Conservation (phyloP, 2,888 invertebrate species). For the Linnaemya vulpina region DNA sequence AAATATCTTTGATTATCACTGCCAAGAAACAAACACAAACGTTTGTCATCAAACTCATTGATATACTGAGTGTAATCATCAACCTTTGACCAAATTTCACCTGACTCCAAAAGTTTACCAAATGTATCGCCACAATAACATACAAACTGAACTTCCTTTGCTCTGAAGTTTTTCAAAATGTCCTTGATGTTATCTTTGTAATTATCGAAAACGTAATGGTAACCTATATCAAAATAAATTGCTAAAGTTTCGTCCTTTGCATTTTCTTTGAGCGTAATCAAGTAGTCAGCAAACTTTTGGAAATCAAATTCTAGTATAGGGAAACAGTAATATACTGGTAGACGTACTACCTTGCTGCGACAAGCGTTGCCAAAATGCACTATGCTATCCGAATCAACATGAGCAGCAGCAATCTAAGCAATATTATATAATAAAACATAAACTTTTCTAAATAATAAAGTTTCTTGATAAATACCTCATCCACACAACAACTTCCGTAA, state of each 20-base stretch:
- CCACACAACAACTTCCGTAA: constrained; percentile 89
- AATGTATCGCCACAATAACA: constrained; percentile 49
- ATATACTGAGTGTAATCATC: constrained; percentile 48
- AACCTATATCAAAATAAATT: constrained; percentile 88
- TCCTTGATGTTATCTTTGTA: constrained; percentile 34
- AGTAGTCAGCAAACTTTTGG: constrained; percentile 80
- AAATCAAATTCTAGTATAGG: constrained; percentile 86
- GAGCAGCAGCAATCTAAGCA: constrained; percentile 93
- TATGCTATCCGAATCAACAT: constrained; percentile 92
- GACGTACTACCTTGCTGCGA: constrained; percentile 88
- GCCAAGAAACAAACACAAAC: constrained; percentile 87
- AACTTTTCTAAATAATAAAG: not conserved
- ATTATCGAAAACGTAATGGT: constrained; percentile 86
- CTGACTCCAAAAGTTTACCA: constrained; percentile 26
- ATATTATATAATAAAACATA: not conserved
- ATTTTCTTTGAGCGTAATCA: constrained; percentile 77
- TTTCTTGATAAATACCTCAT: constrained; percentile 74
- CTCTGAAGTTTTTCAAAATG: constrained; percentile 31
- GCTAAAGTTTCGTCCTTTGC: constrained; percentile 83
- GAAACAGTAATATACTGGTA: constrained; percentile 91
- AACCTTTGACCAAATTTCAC: constrained; percentile 4
- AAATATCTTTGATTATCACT: constrained; percentile 86
- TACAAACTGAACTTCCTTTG: constrained; percentile 53
- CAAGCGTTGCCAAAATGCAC: constrained; percentile 97
- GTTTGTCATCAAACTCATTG: constrained; percentile 79